Evolutionary conservation across 2,888 invertebrate genomes (phyloP).

Genomic region (Ephialtes manifestator): DNA sequence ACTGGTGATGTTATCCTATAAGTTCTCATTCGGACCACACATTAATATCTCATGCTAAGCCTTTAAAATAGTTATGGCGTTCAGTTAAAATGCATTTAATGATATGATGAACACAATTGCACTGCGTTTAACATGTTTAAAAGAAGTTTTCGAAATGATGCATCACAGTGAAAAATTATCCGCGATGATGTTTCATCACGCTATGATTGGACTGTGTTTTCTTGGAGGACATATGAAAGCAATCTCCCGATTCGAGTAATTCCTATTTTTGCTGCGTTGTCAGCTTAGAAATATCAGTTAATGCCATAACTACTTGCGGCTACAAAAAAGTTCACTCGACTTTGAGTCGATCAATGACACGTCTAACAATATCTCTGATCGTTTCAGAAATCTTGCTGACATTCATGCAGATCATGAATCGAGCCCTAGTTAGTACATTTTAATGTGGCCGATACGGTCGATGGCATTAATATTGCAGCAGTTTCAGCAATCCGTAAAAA

Average conservation of each 20-base stretch:
- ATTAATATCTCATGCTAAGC: no score
- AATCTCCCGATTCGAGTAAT: background rate
- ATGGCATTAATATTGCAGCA: conserved; percentile 6
- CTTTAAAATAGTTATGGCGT: no score
- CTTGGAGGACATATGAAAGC: background rate
- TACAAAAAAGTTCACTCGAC: background rate
- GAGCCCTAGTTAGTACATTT: background rate
- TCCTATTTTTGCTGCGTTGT: background rate
- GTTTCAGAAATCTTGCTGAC: background rate
- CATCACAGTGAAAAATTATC: background rate
- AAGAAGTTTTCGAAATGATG: no score
- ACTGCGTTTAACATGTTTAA: no score
- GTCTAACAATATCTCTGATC: background rate
- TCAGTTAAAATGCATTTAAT: no score
- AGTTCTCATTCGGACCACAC: no score
- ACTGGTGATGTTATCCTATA: no score
- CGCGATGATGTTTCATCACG: background rate
- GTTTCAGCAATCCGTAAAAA: background rate
- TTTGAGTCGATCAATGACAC: background rate
- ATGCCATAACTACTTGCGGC: background rate
- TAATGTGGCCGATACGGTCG: background rate
- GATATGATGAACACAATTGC: no score
- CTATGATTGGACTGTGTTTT: background rate
- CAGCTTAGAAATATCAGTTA: background rate
- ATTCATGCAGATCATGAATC: background rate